These are phyloP conservation scores for Trissoscelio sp. DNA, from an alignment of 2,888 invertebrate species.

Conservation along the genomic window DNA sequence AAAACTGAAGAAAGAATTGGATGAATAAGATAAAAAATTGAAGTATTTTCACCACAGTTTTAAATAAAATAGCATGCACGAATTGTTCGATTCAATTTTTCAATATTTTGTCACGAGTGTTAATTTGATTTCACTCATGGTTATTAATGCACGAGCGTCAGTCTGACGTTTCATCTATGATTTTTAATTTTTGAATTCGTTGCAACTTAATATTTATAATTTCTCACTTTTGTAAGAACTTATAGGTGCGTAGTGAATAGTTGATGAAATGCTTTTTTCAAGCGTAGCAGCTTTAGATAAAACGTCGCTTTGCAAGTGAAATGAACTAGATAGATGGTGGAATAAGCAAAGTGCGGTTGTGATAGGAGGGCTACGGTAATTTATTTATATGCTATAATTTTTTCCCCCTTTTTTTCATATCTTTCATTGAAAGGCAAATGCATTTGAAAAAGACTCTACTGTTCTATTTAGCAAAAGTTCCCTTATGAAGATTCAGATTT, in stretches of 20 bases:
- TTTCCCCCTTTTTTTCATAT: conserved; percentile 33
- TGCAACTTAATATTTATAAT: conserved; percentile 38
- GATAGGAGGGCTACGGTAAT: conserved; percentile 56
- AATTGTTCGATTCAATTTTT: neutral
- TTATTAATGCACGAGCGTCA: neutral
- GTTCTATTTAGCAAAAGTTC: conserved; percentile 53
- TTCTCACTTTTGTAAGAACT: conserved; percentile 42
- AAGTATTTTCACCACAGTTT: neutral
- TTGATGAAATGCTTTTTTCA: conserved; percentile 66
- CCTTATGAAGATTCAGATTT: conserved; percentile 12
- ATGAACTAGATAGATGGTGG: conserved; percentile 65
- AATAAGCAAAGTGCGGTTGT: conserved; percentile 58
- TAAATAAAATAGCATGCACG: neutral
- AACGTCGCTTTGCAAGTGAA: conserved; percentile 67
- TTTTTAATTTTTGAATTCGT: conserved; percentile 26
- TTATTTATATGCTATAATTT: conserved; percentile 65
- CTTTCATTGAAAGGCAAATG: conserved; percentile 50
- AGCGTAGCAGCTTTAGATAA: conserved; percentile 64
- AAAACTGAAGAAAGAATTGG: neutral
- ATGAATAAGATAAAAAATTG: neutral
- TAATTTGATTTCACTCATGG: neutral
- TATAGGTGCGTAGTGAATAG: conserved; percentile 49
- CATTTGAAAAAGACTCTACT: conserved; percentile 36
- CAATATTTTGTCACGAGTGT: neutral
- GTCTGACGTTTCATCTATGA: neutral